Percentiles rank a stretch among this genome's conserved stretches.
phyloP scores from a whole-genome alignment of 2,113 vertebrate genomes.

The Seriola rivoliana region DNA sequence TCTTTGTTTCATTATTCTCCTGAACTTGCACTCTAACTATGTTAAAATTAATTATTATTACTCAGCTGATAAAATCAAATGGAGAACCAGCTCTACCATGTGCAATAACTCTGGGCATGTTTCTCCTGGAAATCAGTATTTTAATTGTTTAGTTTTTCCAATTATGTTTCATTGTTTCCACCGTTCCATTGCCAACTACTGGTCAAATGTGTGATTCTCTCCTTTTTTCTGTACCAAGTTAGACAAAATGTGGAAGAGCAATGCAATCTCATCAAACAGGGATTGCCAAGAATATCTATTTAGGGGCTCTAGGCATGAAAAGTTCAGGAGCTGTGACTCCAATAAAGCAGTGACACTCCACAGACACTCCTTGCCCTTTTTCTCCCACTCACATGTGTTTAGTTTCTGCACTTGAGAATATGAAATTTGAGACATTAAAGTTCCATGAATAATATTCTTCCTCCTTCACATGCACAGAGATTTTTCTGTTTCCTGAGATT shows the following conservation, averaged over 20 bases:
- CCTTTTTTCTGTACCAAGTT: neutral
- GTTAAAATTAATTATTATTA: too few relatives aligned
- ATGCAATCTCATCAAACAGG: neutral
- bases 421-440: neutral
- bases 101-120: neutral
- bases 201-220: neutral
- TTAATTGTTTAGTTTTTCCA: neutral
- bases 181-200: neutral
- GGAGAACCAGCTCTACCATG: too few relatives aligned
- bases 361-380: neutral
- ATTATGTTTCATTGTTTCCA: neutral
- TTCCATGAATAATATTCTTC: constrained; percentile 6
- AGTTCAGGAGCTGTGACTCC: neutral
- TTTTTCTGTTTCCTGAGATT: constrained; percentile 11
- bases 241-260: neutral
- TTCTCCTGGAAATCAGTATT: neutral
- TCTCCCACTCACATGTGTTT: constrained; percentile 3
- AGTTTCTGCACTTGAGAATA: neutral
- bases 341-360: neutral
- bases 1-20: too few relatives aligned
- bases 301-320: neutral
- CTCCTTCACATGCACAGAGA: neutral
- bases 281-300: constrained; percentile 3
- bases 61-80: too few relatives aligned
- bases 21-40: too few relatives aligned